phyloP scores from a whole-genome alignment of 30 jellyfish, hydroid and myxozoan genomes.

The Turritopsis rubra region DNA sequence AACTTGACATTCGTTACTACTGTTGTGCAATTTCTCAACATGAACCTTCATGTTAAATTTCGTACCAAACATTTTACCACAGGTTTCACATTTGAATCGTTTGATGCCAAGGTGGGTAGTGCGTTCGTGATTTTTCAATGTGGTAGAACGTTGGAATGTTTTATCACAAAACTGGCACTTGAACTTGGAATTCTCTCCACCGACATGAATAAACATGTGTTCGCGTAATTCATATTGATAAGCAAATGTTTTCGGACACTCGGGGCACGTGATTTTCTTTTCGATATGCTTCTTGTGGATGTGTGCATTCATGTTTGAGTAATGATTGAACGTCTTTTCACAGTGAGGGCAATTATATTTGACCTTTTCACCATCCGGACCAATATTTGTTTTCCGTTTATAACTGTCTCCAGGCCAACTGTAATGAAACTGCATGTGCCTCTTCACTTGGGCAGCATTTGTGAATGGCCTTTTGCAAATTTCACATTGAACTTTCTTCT shows the following conservation, averaged over 20 bases:
- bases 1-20: not conserved
- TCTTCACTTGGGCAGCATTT: constrained; percentile 10
- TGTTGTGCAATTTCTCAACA: constrained; percentile 23
- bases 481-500: constrained; percentile 25
- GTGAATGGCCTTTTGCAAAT: constrained; percentile 27
- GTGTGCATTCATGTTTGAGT: constrained; percentile 34
- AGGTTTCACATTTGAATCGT: constrained; percentile 35
- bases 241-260: constrained; percentile 33
- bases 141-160: constrained; percentile 34
- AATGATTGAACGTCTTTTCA: constrained; percentile 35
- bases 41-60: constrained; percentile 40
- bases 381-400: constrained; percentile 29
- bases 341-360: constrained; percentile 19
- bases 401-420: constrained; percentile 47
- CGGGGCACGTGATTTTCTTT: constrained; percentile 21
- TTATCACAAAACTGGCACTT: constrained; percentile 34
- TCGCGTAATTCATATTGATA: constrained; percentile 29
- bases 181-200: constrained; percentile 29
- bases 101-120: constrained; percentile 39
- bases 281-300: constrained; percentile 27
- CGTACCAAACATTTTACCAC: constrained; percentile 30
- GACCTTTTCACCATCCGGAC: constrained; percentile 17
- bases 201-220: constrained; percentile 31
- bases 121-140: constrained; percentile 37
- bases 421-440: constrained; percentile 39